Evolutionary conservation across 2,888 invertebrate species (phyloP).

Genomic region (Lasioglossum figueresi): DNA sequence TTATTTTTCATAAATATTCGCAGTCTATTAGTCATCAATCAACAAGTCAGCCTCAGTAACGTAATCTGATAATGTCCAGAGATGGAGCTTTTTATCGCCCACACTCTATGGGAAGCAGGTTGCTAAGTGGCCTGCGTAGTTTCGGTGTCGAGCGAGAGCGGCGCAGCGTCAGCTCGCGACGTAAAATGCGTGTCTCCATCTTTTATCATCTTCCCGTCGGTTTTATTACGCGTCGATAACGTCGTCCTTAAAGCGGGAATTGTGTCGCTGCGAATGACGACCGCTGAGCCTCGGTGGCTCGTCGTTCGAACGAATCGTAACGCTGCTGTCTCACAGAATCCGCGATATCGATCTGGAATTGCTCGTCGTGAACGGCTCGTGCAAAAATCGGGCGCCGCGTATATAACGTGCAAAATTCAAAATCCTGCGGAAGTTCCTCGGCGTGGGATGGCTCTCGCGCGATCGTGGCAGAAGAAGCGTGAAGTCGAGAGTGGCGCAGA

Average conservation of each 20-base stretch:
- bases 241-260: conserved; percentile 16
- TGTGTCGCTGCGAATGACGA: not conserved
- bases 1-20: too few relatives aligned
- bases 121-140: conserved; percentile 16
- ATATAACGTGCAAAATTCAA: not conserved
- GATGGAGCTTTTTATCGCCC: not conserved
- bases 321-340: not conserved
- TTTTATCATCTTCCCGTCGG: not conserved
- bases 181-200: conserved; percentile 18
- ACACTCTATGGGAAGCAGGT: not conserved
- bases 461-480: not conserved
- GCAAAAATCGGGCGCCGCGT: not conserved
- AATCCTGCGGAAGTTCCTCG: not conserved
- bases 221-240: conserved; percentile 25
- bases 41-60: not conserved
- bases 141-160: conserved; percentile 1
- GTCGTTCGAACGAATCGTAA: not conserved
- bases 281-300: not conserved
- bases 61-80: not conserved
- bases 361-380: not conserved
- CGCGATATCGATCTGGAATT: not conserved
- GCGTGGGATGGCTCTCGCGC: not conserved
- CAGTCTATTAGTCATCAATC: not conserved
- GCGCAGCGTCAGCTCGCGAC: conserved; percentile 12
- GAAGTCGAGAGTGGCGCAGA: not conserved